Base-by-base conservation (phyloP, 2,113 vertebrate species). In the Nibea albiflora region DNA sequence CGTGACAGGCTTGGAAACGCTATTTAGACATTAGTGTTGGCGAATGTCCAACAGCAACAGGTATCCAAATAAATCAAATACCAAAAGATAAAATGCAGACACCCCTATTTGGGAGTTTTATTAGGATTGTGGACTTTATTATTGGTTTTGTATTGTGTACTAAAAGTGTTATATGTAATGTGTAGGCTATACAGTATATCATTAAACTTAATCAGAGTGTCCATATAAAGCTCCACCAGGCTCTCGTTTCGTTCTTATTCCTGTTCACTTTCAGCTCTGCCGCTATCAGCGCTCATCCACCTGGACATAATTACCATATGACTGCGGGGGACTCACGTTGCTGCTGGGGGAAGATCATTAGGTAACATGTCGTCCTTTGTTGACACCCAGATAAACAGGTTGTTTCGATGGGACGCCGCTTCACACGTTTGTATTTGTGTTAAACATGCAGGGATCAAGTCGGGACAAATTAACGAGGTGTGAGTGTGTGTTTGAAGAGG, bases 351-450 rank as follows among this genome's bases (percentile, higher is more conserved):
- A 60, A 26, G 60, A 46, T 89, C 77, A 86, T 93, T 78, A 80
- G 80, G 74, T 81, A 88, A 78, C 84, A 81, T 87, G 91, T 87
- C 70, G 80, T 72, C 63, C 47, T 91, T 91, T 94, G 92, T 94
- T 93, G 89, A 82, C 85, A 73, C 66, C 76, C 67, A 84, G 93
- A 92, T 91, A 54, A 94, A 75, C 88, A 54, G 76, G 76, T 90
- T 86, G 90, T 95, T 92, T 93, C 84, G 93, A 94, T 92, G 74
- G 82, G 62, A 17, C 76, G 16, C 52, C 63, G 57, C 39, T 91
- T 94, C 85, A 75, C 85, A 87, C 83, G 2, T 88, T 44, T 60
- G 6, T 80, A 71, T 88, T 81, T 72, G 78, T 50, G 79, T 66
- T 79, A 53, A 89, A 78, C 75, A 74, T 12, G 26, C 64, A 57